phyloP scores from a whole-genome alignment of 1,140 invertebrate genomes.

The Centruroides vittatus region DNA sequence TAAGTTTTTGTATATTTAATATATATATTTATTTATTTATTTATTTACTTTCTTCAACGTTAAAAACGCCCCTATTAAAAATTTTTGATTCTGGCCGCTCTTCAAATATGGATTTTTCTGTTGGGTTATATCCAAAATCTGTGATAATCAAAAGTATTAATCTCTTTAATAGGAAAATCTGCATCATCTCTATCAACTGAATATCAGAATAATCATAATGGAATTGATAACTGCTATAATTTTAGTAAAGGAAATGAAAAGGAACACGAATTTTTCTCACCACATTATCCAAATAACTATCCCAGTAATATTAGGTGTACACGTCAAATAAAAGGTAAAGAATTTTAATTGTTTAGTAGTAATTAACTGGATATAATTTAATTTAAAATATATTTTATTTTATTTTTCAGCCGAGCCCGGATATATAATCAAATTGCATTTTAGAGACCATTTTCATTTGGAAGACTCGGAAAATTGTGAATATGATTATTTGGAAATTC shows the following conservation, averaged over 20 bases:
- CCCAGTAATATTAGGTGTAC: constrained; percentile 53
- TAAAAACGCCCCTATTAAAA: no score
- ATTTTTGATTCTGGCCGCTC: no score
- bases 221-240: constrained; percentile 29
- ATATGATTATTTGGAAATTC: constrained; percentile 62
- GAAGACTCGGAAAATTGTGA: constrained; percentile 57
- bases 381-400: background rate
- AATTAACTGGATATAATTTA: background rate
- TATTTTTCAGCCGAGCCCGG: constrained; percentile 52
- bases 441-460: constrained; percentile 61
- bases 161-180: no score
- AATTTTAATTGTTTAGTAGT: background rate
- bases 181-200: no score
- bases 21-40: no score
- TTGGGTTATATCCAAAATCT: no score
- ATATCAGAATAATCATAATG: no score
- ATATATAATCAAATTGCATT: constrained; percentile 59
- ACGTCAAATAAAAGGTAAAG: constrained; percentile 49
- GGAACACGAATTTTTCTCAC: constrained; percentile 52
- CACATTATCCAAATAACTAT: constrained; percentile 51
- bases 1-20: no score
- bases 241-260: constrained; percentile 39
- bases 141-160: no score
- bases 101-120: no score
- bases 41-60: no score